Conservation (phyloP, 37 sponge, comb jelly and placozoan genomes). For the Cladorhizidae sp. region DNA sequence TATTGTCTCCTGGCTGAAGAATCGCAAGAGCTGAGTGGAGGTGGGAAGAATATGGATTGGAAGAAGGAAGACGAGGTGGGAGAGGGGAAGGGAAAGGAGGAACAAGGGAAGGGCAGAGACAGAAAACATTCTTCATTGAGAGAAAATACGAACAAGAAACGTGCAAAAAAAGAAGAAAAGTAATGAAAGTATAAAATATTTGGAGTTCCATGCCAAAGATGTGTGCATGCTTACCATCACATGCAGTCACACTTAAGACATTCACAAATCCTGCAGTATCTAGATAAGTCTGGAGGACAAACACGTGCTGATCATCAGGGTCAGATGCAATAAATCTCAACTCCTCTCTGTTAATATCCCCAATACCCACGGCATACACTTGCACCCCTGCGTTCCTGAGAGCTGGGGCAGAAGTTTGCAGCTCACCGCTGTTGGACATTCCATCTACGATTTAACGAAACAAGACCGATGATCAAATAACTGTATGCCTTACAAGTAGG, state of each 20-base stretch:
- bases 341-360: conserved; percentile 47
- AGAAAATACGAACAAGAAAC: too few relatives aligned
- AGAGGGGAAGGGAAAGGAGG: background rate
- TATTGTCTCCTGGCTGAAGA: too few relatives aligned
- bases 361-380: conserved; percentile 65
- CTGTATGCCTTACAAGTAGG: too few relatives aligned
- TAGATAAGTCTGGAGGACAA: conserved; percentile 53
- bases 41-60: background rate
- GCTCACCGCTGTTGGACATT: too few relatives aligned
- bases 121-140: too few relatives aligned
- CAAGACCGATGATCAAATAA: too few relatives aligned
- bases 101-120: background rate
- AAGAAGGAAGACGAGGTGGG: background rate
- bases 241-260: conserved; percentile 59
- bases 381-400: conserved; percentile 58
- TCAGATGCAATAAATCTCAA: conserved; percentile 67
- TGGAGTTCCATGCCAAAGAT: too few relatives aligned
- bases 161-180: too few relatives aligned
- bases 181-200: too few relatives aligned
- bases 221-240: too few relatives aligned
- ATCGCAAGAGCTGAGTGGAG: too few relatives aligned
- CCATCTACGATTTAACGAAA: too few relatives aligned
- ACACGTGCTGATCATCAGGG: conserved; percentile 71
- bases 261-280: conserved; percentile 79
- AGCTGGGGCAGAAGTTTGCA: conserved; percentile 12